These are phyloP conservation scores for Sericinus montela DNA, from an alignment of 2,888 invertebrate genomes.

Conservation along the genomic window DNA sequence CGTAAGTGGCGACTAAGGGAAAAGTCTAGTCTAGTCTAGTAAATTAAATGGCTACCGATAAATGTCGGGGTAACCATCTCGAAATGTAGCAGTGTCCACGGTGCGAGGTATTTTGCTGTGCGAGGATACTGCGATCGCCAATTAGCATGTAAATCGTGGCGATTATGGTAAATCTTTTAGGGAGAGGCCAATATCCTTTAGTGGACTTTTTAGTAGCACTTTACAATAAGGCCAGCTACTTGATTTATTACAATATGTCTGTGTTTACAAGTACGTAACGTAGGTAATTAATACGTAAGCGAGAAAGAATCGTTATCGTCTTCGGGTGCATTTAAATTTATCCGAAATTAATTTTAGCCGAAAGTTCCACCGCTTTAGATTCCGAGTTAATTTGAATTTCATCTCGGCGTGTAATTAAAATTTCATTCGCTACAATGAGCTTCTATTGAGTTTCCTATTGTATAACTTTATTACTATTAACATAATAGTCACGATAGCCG, in stretches of 20 bases:
- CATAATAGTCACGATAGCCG: too few relatives aligned
- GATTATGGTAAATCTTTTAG: too few relatives aligned
- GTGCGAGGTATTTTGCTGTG: background rate
- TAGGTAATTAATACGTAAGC: too few relatives aligned
- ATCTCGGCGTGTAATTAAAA: constrained; percentile 46
- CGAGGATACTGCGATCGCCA: background rate
- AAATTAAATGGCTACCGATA: too few relatives aligned
- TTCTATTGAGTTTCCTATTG: constrained; percentile 26
- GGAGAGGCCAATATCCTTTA: too few relatives aligned
- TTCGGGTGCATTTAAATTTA: constrained; percentile 12
- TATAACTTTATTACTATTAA: constrained; percentile 5
- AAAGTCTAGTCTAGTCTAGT: too few relatives aligned
- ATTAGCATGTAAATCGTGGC: background rate
- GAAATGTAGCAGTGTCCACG: background rate
- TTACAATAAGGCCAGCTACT: too few relatives aligned
- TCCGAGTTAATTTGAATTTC: constrained; percentile 45
- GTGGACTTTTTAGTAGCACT: too few relatives aligned
- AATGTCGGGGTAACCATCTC: too few relatives aligned
- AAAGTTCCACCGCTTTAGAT: constrained; percentile 35
- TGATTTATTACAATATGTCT: too few relatives aligned
- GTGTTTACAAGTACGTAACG: too few relatives aligned
- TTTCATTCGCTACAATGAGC: constrained; percentile 32
- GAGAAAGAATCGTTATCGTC: background rate
- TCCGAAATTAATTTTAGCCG: constrained; percentile 31
- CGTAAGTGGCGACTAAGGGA: too few relatives aligned